A percentile compares a stretch with the other conserved stretches of the same genome.
These are phyloP conservation scores for Thymelicus sylvestris DNA, from an alignment of 2,888 invertebrate species.

Conservation along the genomic window DNA sequence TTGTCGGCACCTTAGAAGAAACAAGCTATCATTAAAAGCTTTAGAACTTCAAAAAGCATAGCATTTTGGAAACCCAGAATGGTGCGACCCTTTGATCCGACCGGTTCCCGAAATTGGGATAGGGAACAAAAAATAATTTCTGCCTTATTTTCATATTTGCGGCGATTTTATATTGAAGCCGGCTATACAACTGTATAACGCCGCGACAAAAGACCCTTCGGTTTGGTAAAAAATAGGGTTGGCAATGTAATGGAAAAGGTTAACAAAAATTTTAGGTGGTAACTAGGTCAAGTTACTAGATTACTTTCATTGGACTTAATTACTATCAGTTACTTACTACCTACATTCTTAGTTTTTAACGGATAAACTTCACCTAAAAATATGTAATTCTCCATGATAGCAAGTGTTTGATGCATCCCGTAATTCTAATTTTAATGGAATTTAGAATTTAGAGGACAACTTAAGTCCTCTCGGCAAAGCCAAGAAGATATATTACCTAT, in stretches of 20 bases:
- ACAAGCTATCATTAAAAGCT: conserved; percentile 2
- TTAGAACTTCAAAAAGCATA: neutral
- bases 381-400: no score
- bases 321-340: no score
- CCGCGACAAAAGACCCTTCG: conserved; percentile 23
- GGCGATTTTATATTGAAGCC: conserved; percentile 32
- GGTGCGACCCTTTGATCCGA: conserved; percentile 32
- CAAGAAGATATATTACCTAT: no score
- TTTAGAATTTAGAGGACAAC: no score
- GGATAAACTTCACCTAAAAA: no score
- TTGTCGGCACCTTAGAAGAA: conserved; percentile 5
- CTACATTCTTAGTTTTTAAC: no score
- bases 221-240: conserved; percentile 5
- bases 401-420: no score
- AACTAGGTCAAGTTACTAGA: no score
- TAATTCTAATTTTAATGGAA: no score
- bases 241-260: neutral
- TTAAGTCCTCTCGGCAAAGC: no score
- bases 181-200: conserved; percentile 12
- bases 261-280: no score
- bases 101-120: conserved; percentile 19
- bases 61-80: neutral
- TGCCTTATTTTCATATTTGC: conserved; percentile 33
- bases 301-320: no score
- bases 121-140: conserved; percentile 29